These are phyloP conservation scores for Ptilodon capucinus DNA, from an alignment of 2,888 invertebrate species.

Conservation along the genomic window DNA sequence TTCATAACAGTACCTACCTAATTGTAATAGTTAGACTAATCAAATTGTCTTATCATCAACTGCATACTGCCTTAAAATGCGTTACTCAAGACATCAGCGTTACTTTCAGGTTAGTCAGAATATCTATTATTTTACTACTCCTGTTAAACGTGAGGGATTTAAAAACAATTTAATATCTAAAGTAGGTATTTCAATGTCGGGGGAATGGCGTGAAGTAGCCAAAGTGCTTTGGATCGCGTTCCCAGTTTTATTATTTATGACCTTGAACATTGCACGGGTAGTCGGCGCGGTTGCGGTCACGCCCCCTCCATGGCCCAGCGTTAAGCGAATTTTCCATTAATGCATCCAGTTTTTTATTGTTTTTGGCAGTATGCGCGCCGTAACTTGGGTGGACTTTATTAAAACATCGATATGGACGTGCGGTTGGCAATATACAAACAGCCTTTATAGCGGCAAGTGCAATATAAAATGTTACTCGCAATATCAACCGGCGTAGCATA, in stretches of 20 bases:
- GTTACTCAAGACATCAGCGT: too few species aligned
- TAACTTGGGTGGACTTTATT: conserved; percentile 2
- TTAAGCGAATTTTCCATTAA: conserved; percentile 69
- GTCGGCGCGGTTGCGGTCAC: conserved; percentile 76
- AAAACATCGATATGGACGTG: neutral
- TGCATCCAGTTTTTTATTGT: conserved; percentile 57
- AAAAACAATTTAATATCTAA: conserved; percentile 36
- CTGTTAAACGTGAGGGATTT: neutral
- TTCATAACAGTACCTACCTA: too few species aligned
- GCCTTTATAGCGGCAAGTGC: too few species aligned
- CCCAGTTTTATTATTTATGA: conserved; percentile 80
- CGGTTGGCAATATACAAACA: neutral
- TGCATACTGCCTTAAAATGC: too few species aligned
- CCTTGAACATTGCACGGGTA: conserved; percentile 80
- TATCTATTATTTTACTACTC: too few species aligned
- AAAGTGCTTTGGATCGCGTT: conserved; percentile 77
- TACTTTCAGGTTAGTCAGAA: too few species aligned
- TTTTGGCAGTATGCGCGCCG: conserved; percentile 51
- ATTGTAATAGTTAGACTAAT: too few species aligned
- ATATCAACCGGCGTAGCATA: too few species aligned
- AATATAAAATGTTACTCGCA: too few species aligned
- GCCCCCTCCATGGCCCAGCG: conserved; percentile 75
- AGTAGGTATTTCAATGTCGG: conserved; percentile 67
- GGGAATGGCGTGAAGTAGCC: conserved; percentile 80
- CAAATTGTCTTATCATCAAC: too few species aligned